Percentiles rank a stretch among this genome's conserved stretches.
Conservation (phyloP, 1,140 invertebrate species). For the Sinonovacula constricta region DNA sequence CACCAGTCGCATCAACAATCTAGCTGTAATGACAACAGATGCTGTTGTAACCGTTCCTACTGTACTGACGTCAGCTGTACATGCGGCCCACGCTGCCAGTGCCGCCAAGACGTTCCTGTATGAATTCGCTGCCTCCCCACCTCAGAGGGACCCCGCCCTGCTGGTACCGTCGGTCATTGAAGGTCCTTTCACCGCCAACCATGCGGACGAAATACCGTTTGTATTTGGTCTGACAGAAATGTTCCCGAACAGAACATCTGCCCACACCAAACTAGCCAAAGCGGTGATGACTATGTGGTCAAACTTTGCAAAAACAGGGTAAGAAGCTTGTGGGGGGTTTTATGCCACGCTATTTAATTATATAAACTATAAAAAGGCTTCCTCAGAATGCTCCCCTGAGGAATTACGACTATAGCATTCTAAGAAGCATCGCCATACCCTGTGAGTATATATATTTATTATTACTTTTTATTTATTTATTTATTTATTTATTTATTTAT, state of each 20-base stretch:
- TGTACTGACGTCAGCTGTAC: background rate
- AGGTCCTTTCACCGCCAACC: constrained; percentile 45
- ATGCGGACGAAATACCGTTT: constrained; percentile 60
- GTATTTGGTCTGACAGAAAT: constrained; percentile 52
- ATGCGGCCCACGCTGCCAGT: constrained; percentile 12
- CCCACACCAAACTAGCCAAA: constrained; percentile 27
- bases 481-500: too few species aligned
- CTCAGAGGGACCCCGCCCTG: constrained; percentile 12
- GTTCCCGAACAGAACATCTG: background rate
- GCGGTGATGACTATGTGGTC: constrained; percentile 57
- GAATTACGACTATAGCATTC: too few species aligned
- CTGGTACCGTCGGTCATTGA: constrained; percentile 3
- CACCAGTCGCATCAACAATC: background rate
- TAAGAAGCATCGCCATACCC: too few species aligned
- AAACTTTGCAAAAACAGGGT: constrained; percentile 65
- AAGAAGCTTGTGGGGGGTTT: background rate
- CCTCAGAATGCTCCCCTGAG: too few species aligned
- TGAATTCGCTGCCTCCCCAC: constrained; percentile 27
- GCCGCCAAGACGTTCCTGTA: constrained; percentile 29
- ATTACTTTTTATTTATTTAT: too few species aligned
- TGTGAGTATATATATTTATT: too few species aligned
- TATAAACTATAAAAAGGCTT: too few species aligned
- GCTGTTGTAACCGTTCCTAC: constrained; percentile 20
- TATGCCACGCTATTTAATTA: too few species aligned
- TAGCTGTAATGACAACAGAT: constrained; percentile 7